These are phyloP conservation scores for Oconnorella tubifera DNA, from an alignment of 2,888 invertebrate genomes.

Conservation along the genomic window DNA sequence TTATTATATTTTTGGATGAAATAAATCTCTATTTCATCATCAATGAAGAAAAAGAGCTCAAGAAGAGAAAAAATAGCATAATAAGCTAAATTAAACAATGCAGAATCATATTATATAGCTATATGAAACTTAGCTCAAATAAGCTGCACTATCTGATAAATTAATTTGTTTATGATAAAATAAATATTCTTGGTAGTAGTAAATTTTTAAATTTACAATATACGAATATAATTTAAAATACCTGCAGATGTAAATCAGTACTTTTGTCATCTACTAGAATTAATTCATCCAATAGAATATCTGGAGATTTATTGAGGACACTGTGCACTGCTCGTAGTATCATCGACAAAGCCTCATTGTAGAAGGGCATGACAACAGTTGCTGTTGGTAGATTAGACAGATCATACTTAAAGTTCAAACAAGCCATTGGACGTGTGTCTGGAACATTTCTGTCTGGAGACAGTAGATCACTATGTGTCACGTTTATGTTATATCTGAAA, in stretches of 20 bases:
- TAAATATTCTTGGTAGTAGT: too few relatives aligned
- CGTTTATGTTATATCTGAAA: constrained; percentile 34
- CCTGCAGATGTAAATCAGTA: constrained; percentile 23
- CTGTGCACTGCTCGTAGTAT: constrained; percentile 40
- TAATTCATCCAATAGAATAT: constrained; percentile 29
- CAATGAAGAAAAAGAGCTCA: too few relatives aligned
- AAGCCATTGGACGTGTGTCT: constrained; percentile 34
- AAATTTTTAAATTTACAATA: too few relatives aligned
- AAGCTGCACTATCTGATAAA: too few relatives aligned
- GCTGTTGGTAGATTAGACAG: constrained; percentile 26
- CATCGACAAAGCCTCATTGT: constrained; percentile 35
- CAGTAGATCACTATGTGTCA: constrained; percentile 34
- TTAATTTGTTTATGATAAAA: too few relatives aligned
- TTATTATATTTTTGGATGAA: too few relatives aligned
- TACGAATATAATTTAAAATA: too few relatives aligned
- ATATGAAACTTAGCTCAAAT: too few relatives aligned
- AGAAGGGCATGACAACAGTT: constrained; percentile 35
- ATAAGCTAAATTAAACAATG: too few relatives aligned
- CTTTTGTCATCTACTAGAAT: constrained; percentile 35
- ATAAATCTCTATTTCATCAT: too few relatives aligned
- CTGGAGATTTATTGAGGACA: constrained; percentile 30
- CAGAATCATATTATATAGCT: too few relatives aligned
- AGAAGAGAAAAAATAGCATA: too few relatives aligned
- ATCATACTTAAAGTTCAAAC: constrained; percentile 27
- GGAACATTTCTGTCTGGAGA: constrained; percentile 32